These are phyloP conservation scores for Stegodyphus dumicola DNA, from an alignment of 1,140 invertebrate species.

Conservation along the genomic window DNA sequence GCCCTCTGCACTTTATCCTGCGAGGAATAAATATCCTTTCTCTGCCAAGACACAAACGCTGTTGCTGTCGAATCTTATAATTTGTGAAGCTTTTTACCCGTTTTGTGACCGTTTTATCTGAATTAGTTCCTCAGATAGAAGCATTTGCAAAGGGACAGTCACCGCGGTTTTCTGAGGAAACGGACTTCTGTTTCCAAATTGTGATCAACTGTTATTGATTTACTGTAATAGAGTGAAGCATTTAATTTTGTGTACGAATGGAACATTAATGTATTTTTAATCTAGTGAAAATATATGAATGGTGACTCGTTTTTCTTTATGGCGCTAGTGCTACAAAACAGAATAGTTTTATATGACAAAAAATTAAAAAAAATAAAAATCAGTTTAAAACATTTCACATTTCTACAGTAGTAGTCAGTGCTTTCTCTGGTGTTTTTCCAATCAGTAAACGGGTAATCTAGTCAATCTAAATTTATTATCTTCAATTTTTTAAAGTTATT, in stretches of 20 bases:
- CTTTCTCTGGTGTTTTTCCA: neutral
- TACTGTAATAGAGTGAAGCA: conserved; percentile 5
- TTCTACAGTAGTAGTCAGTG: neutral
- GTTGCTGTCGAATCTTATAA: neutral
- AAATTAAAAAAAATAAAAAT: conserved; percentile 1
- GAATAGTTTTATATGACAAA: conserved; percentile 40
- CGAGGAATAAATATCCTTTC: conserved; percentile 1
- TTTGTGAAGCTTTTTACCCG: conserved; percentile 26
- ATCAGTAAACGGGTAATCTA: conserved; percentile 49
- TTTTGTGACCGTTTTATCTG: conserved; percentile 7
- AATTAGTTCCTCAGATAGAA: conserved; percentile 14
- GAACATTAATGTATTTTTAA: conserved; percentile 29
- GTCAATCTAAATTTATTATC: neutral
- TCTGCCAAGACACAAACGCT: neutral
- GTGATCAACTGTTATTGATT: conserved; percentile 34
- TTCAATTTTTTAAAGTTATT: no score
- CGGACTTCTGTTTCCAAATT: conserved; percentile 30
- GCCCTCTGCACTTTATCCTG: conserved; percentile 13
- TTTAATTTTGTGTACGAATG: conserved; percentile 37
- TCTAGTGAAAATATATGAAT: conserved; percentile 18
- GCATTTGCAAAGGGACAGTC: neutral
- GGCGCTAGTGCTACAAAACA: conserved; percentile 23
- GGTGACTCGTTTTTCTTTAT: conserved; percentile 8
- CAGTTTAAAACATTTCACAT: neutral
- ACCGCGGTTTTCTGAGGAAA: neutral